Base-by-base conservation (phyloP, 2,888 invertebrate species). In the Eilema depressum region DNA sequence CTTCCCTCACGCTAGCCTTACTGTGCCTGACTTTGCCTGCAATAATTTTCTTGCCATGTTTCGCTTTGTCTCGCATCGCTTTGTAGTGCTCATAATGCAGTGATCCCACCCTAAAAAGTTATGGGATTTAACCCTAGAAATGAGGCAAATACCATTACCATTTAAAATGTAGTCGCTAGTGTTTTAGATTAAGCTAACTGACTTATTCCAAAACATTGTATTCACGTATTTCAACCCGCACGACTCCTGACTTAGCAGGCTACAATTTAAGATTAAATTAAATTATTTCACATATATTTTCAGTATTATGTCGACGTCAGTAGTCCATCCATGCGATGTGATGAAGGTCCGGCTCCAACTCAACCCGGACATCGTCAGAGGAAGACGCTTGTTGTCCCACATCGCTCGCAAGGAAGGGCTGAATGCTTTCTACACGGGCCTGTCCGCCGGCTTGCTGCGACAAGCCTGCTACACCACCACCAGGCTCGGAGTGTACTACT, bases 381-480 rank as follows among this genome's bases (percentile, higher is more conserved):
- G 98, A 64, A 96, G 97, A 81, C 97, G 75, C 10, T 79, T 98
- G 47, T 91, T 98, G 2, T 66, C 94, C 92, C 76, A 96, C 28
- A 98, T 99, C 77, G 78, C 98, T 17, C 96, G 95, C 80, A 97
- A 97, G 82, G 99, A 99, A 91, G 99, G 99, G 0, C 73, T 97
- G 1, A 84, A 97, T 20, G 98, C 97, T 0, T 92, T 99, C 74
- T 99, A 99, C 90, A 96, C 97, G 53, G 99, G 99, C 0, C 95
- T 99, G 25, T 97, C 98, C 0, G 99, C 99, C 5, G 99, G 98
- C 0, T 93, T 99, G 17, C 91, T 99, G 76, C 95, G 99, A 69
- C 99, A 99, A 90, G 98, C 99, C 0, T 99, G 99, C 0, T 99
- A 99, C 89, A 99, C 99, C 3, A 99, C 99, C 1, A 97, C 98